Percentiles rank a stretch among this genome's conserved stretches.
These are phyloP conservation scores for Arrhamphus sclerolepis DNA, from an alignment of 2,797 vertebrate genomes.

Conservation along the genomic window DNA sequence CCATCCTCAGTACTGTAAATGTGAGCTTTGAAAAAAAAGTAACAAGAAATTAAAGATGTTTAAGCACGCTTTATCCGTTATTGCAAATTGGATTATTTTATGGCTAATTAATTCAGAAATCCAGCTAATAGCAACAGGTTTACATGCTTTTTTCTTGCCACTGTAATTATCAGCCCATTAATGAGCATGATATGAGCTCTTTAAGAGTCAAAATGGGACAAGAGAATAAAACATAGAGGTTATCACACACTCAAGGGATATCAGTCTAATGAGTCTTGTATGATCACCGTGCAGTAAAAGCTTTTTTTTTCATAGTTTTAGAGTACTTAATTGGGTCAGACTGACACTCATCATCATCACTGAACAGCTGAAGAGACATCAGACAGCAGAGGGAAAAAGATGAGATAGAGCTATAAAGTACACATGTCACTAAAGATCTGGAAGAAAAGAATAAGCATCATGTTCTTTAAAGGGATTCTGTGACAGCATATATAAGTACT, in stretches of 20 bases:
- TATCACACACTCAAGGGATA: conserved; percentile 49
- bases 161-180: neutral
- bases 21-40: too few species aligned
- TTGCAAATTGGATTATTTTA: too few species aligned
- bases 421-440: too few species aligned
- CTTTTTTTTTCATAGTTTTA: conserved; percentile 56
- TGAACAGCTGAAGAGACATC: conserved; percentile 51
- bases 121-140: too few species aligned
- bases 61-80: too few species aligned
- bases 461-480: neutral
- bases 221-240: conserved; percentile 33
- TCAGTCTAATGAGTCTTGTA: conserved; percentile 68
- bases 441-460: neutral
- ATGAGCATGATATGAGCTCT: conserved; percentile 3
- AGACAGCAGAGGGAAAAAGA: conserved; percentile 20
- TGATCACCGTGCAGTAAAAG: conserved; percentile 60
- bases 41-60: too few species aligned
- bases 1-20: too few species aligned
- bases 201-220: conserved; percentile 48
- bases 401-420: conserved; percentile 6
- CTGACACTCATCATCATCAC: conserved; percentile 43
- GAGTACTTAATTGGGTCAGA: conserved; percentile 71
- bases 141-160: too few species aligned
- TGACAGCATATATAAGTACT: too few species aligned
- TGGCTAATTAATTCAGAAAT: too few species aligned